These are phyloP conservation scores for Forpus xanthops DNA, from an alignment of 2,797 vertebrate genomes.

Conservation along the genomic window DNA sequence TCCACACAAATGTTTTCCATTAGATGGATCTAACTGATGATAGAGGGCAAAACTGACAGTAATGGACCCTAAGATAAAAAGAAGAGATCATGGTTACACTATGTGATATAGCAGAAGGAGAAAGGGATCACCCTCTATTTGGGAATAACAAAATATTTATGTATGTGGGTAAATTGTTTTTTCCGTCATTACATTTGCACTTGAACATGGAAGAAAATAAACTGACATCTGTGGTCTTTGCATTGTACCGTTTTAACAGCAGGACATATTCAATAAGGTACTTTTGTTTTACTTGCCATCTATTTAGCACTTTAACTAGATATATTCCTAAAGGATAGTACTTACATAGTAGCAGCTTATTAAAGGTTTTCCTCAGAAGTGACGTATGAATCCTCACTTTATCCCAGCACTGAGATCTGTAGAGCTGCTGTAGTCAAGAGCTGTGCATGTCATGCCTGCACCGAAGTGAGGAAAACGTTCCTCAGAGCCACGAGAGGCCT, in stretches of 20 bases:
- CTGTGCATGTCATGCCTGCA: fast-evolving
- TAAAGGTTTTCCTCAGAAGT: background rate
- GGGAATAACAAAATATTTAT: background rate
- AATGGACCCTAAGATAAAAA: background rate
- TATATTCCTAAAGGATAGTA: background rate
- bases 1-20: background rate
- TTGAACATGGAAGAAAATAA: background rate
- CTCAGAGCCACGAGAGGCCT: background rate
- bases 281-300: background rate
- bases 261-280: background rate
- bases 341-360: background rate
- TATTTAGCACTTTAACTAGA: background rate
- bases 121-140: background rate
- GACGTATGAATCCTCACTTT: background rate
- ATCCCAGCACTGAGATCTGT: background rate
- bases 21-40: background rate
- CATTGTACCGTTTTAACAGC: background rate
- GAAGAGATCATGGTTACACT: background rate
- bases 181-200: background rate
- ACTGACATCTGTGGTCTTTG: background rate
- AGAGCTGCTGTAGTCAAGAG: background rate
- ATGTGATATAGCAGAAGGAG: background rate
- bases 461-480: background rate
- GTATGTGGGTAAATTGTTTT: background rate
- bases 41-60: background rate